Base-by-base conservation (phyloP, 1,140 invertebrate species). In the Gyrodactylus bullatarudis region DNA sequence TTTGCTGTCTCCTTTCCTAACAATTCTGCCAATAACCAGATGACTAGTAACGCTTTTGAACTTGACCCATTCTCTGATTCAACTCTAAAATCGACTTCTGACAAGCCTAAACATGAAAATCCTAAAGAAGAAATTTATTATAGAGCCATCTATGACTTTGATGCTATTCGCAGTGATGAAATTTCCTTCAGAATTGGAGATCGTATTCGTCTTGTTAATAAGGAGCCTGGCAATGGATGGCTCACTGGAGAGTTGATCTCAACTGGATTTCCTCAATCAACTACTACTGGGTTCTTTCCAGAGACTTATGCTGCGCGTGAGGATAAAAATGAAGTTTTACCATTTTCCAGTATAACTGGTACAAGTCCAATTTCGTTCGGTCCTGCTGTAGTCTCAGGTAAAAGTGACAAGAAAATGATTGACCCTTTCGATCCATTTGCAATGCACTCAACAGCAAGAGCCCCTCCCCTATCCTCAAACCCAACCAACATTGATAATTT, bases 161-260 rank as follows among this genome's bases (percentile, higher is more conserved):
- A 68, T 2, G 72, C 22, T 26, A 22, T 22, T 1, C 72, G 26
- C 21, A 22, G 26, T 69, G 72, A 73, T 21, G 72, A 73, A 26
- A 73, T 73, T 19, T 25, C 21, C 26, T 68, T 73, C 26, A 68
- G 27, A 27, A 26, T 23, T 73, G 72, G 72, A 1, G 72, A 73
- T 22, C 21, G 20, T 24, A 73, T 73, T 1, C 26, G 23, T 16
- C n/a, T 54, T 8, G n/a, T 54, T 16, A 54, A n/a, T n/a, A 54
- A n/a, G 34, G 34, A 54, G n/a, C 34, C 34, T 54, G 34, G 34
- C 8, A n/a, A 54, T n/a, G 34, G 34, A 8, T 54, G 34, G 34
- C n/a, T 54, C 8, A 54, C 34, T 54, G 34, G 34, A n/a, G 34
- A 54, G 34, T n/a, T 54, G 8, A 54, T 54, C 34, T 16, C 8